Base-by-base conservation (phyloP, 2,797 vertebrate species). In the Premnoplex brunnescens region DNA sequence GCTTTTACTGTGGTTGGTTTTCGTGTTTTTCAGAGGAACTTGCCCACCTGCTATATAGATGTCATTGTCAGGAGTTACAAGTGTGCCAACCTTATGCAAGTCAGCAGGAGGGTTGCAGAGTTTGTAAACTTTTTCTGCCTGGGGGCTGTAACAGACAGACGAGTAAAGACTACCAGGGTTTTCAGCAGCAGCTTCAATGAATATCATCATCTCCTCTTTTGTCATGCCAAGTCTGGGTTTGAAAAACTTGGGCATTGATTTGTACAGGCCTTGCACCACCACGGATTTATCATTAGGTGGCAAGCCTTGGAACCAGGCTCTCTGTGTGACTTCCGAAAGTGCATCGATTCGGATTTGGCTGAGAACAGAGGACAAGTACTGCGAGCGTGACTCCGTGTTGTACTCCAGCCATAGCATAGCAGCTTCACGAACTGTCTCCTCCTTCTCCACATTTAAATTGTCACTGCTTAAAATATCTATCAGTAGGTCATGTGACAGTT, bases 191-290 rank as follows among this genome's bases (percentile, higher is more conserved):
- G 99, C 99, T 98, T 99, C 99, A 93, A 99, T 98, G 96, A 99
- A 99, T 93, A 99, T 99, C 73, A 99, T 98, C 99, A 99, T 99
- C 97, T 99, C 99, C 96, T 99, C 99, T 98, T 99, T 99, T 51
- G 99, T 99, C 99, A 99, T 99, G 84, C 99, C 99, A 41, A 99
- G 97, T 43, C 99, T 98, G 8, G 99, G 99, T 92, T 99, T 99
- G 98, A 99, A 99, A 96, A 99, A 99, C 97, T 99, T 99, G 93
- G 99, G 99, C 99, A 99, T 99, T 7, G 99, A 99, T 97, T 99
- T 99, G 97, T 99, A 99, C 41, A 99, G 98, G 62, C 99, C 99
- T 97, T 99, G 99, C 71, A 99, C 99, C 95, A 99, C 99, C 78
- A 99, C 99, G 0, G 99, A 99, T 95, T 99, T 99, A 95, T 99